Conservation (phyloP, 2,113 vertebrate genomes). For the Phyllostomus discolor region DNA sequence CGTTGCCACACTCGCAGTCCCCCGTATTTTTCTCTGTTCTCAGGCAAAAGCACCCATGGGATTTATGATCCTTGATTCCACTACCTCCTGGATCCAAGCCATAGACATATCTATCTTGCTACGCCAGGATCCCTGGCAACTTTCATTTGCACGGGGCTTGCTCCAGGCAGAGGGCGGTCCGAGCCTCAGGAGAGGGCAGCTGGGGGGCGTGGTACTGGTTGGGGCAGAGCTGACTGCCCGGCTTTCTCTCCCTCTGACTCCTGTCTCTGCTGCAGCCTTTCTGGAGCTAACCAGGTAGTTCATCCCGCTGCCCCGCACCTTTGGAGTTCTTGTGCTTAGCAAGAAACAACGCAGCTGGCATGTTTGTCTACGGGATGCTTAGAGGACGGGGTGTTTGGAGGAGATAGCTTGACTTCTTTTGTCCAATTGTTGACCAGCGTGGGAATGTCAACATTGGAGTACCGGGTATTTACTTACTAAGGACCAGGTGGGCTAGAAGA, state of each 20-base stretch:
- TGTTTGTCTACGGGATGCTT: background rate
- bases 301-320: background rate
- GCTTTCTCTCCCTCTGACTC: background rate
- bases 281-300: background rate
- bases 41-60: conserved; percentile 54
- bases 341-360: background rate
- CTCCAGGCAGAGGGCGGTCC: background rate
- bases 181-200: background rate
- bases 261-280: background rate
- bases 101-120: conserved; percentile 1
- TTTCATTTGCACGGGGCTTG: background rate
- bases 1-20: conserved; percentile 46
- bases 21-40: conserved; percentile 67
- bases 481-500: background rate
- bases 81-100: conserved; percentile 50
- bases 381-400: background rate
- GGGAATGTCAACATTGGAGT: conserved; percentile 11
- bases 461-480: background rate
- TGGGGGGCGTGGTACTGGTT: background rate
- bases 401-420: background rate
- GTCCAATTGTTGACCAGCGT: background rate
- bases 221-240: background rate
- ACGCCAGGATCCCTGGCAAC: background rate
- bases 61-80: conserved; percentile 60
- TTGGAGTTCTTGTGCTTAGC: conserved; percentile 16